Evolutionary conservation across 1,140 invertebrate species (phyloP), one percentile per base, ranked within the genome.

Genomic region (Homalodisca vitripennis): DNA sequence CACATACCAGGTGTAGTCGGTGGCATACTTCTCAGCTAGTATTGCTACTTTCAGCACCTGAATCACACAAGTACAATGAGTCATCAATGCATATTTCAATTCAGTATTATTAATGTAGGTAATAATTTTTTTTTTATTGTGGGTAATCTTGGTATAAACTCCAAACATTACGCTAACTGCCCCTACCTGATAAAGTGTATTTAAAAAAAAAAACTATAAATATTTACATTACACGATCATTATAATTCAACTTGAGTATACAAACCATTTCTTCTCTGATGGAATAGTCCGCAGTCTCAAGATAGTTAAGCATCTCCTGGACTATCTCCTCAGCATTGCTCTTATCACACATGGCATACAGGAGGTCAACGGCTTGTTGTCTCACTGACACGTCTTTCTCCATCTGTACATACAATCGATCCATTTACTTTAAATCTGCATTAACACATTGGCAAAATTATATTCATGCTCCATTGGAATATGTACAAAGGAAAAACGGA

Each of bases 331-430:
- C 97, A 14, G 98, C 95, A 83, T 99, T 99, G 66, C 93, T 95
- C 76, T 98, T 93, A 81, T 99, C 98, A 83, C 98, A 99, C 98
- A 99, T 99, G 17, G 98, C 98, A 82, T 99, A 99, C 0, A 99
- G 80, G n/a, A 99, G 83, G 83, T 99, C 98, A 1, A 99, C 97
- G 55, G 98, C 98, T 78, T 98, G 90, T 77, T 99, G 98, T 70
- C 98, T 86, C 0, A 99, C 98, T 70, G 96, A 98, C 0, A 99
- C 97, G 84, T 99, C 98, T 76, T 98, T 92, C 81, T 99, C 98
- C 88, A 97, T 98, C 86, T 89, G 75, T 14, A 77, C 48, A 12
- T 6, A 22, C 34, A 41, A 41, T 10, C 34, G 17, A 17, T 41
- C 34, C 6, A 41, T 17, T 41, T 41, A 10, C 34, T 41, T 41